Evolutionary conservation across 2,113 vertebrate genomes (phyloP).

Genomic region (Apteryx owenii): DNA sequence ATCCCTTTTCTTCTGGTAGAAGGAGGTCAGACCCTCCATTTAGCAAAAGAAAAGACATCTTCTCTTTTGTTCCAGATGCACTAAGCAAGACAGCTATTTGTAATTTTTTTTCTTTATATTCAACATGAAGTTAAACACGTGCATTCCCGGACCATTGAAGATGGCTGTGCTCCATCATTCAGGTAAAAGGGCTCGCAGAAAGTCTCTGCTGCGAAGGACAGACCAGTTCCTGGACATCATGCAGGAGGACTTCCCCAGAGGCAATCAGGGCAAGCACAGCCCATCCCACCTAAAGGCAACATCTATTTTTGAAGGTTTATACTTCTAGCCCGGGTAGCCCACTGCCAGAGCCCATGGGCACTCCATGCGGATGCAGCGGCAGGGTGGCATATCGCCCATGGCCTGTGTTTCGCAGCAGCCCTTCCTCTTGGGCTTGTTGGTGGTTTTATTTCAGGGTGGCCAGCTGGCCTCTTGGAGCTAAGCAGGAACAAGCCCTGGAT

Average conservation of each 20-base stretch:
- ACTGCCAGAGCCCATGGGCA: no score
- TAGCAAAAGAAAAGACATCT: constrained; percentile 2
- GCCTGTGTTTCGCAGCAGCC: not conserved
- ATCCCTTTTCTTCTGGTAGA: not conserved
- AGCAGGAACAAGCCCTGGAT: not conserved
- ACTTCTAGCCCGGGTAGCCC: no score
- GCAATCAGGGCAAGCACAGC: not conserved
- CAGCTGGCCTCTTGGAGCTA: not conserved
- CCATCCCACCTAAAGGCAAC: not conserved
- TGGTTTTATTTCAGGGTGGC: not conserved
- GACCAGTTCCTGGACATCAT: not conserved
- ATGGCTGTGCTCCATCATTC: not conserved
- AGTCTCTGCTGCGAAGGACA: not conserved
- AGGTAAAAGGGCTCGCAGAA: not conserved
- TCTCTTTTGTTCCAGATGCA: not conserved
- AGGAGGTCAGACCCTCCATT: constrained; percentile 24
- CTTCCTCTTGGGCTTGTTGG: not conserved
- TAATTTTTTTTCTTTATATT: not conserved
- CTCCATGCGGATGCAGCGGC: no score
- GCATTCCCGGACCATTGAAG: not conserved
- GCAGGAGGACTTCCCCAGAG: not conserved
- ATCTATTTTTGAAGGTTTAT: not conserved
- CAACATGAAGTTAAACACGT: not conserved
- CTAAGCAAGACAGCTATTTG: not conserved
- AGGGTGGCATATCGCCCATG: no score